Evolutionary conservation across 1,140 invertebrate genomes (phyloP).

Genomic region (Ceratina australensis): DNA sequence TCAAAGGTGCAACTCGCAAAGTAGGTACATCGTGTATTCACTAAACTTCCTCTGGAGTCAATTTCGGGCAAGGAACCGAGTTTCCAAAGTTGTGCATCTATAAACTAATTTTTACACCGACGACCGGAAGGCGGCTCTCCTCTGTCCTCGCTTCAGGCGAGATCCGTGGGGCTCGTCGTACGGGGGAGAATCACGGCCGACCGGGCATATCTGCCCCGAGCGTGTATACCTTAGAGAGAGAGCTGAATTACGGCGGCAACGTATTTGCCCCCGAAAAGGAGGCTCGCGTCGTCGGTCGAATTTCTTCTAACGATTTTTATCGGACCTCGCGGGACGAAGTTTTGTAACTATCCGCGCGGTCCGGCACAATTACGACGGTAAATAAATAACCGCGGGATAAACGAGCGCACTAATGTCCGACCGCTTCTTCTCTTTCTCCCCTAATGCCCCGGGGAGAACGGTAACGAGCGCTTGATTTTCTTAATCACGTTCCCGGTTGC

Average conservation of each 20-base stretch:
- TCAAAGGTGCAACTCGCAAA: too few relatives aligned
- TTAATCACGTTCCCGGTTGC: not conserved
- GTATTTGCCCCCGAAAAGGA: conserved; percentile 38
- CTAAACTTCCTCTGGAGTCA: not conserved
- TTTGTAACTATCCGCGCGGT: conserved; percentile 9
- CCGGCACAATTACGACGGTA: not conserved
- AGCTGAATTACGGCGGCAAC: conserved; percentile 21
- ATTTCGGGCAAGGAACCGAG: conserved; percentile 1
- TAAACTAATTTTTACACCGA: conserved; percentile 22
- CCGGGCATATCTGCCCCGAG: conserved; percentile 9
- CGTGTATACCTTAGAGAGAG: not conserved
- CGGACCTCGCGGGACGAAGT: not conserved
- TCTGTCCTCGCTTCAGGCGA: not conserved
- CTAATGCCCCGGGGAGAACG: not conserved
- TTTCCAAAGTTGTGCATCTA: conserved; percentile 2
- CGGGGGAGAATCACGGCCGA: conserved; percentile 27
- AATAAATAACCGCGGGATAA: not conserved
- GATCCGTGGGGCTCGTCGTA: not conserved
- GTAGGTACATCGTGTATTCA: not conserved
- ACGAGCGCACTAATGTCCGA: not conserved
- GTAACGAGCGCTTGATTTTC: conserved; percentile 32
- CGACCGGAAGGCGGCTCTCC: not conserved
- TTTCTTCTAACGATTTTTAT: conserved; percentile 24
- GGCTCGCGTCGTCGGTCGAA: conserved; percentile 33
- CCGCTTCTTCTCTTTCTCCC: not conserved